A percentile compares a stretch with the other conserved stretches of the same genome.
Conservation (phyloP, 2,113 vertebrate species). For the Scophthalmus maximus region DNA sequence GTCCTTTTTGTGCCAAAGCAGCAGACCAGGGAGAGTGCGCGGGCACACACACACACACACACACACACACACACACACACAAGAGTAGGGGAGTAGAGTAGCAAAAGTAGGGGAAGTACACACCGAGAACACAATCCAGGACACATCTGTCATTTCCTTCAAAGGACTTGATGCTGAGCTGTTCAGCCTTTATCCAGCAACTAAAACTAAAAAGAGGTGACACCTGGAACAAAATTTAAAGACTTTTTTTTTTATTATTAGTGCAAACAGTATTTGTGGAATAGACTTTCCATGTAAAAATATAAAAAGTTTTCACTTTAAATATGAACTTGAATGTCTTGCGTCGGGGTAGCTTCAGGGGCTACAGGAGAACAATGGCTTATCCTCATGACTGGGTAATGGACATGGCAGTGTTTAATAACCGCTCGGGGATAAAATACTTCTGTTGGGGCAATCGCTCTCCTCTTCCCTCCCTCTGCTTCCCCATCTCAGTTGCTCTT, state of each 20-base stretch:
- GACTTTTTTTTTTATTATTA: not conserved
- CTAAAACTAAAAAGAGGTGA: constrained; percentile 15
- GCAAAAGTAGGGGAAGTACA: constrained; percentile 35
- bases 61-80: constrained; percentile 44
- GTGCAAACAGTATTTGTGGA: not conserved
- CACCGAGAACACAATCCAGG: constrained; percentile 47
- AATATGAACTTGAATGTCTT: not conserved
- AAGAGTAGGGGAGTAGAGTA: too few species aligned
- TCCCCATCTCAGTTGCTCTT: constrained; percentile 13
- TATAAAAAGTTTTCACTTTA: not conserved
- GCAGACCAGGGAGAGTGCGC: constrained; percentile 67
- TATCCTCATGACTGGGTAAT: constrained; percentile 64
- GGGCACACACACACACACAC: constrained; percentile 41
- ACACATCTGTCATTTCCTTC: constrained; percentile 54
- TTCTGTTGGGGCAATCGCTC: constrained; percentile 55
- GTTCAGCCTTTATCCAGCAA: constrained; percentile 1
- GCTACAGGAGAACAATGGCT: constrained; percentile 38
- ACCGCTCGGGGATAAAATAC: constrained; percentile 47
- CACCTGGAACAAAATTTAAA: constrained; percentile 6
- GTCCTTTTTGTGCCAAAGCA: constrained; percentile 78
- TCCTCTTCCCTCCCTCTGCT: constrained; percentile 28
- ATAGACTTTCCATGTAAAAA: not conserved
- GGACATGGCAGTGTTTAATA: constrained; percentile 55
- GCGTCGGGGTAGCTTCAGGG: not conserved
- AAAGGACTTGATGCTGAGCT: constrained; percentile 25